phyloP scores from a whole-genome alignment of 2,113 vertebrate genomes.

The Sinocyclocheilus anshuiensis region DNA sequence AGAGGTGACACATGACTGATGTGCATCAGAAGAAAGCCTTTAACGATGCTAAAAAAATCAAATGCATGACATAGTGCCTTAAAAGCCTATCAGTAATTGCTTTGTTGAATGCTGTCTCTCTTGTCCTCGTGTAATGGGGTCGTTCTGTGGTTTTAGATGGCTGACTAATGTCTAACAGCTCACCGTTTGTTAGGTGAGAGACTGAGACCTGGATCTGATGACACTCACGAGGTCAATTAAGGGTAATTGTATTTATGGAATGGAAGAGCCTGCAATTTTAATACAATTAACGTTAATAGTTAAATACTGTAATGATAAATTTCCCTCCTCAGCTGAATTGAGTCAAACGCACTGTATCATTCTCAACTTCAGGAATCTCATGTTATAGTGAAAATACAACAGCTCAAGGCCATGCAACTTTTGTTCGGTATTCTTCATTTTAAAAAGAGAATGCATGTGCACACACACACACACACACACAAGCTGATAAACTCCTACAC shows the following conservation, averaged over 20 bases:
- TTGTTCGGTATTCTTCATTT: conserved; percentile 17
- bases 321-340: background rate
- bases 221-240: background rate
- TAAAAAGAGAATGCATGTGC: background rate
- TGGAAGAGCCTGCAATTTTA: background rate
- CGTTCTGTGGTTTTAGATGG: background rate
- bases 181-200: background rate
- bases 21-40: conserved; percentile 17
- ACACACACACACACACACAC: conserved; percentile 2
- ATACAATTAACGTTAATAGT: background rate
- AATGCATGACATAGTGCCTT: conserved; percentile 17
- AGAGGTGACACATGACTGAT: conserved; percentile 31
- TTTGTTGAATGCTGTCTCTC: conserved; percentile 18
- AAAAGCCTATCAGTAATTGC: conserved; percentile 27
- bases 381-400: background rate
- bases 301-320: background rate
- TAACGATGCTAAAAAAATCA: background rate
- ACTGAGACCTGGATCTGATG: background rate
- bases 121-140: conserved; percentile 7
- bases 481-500: conserved; percentile 9
- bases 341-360: background rate
- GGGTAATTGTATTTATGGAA: background rate
- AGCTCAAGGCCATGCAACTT: conserved; percentile 25
- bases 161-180: background rate
- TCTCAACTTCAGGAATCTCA: background rate